A percentile compares a stretch with the other conserved stretches of the same genome.
Conservation (phyloP, 2,113 vertebrate species). For the Axis porcinus region DNA sequence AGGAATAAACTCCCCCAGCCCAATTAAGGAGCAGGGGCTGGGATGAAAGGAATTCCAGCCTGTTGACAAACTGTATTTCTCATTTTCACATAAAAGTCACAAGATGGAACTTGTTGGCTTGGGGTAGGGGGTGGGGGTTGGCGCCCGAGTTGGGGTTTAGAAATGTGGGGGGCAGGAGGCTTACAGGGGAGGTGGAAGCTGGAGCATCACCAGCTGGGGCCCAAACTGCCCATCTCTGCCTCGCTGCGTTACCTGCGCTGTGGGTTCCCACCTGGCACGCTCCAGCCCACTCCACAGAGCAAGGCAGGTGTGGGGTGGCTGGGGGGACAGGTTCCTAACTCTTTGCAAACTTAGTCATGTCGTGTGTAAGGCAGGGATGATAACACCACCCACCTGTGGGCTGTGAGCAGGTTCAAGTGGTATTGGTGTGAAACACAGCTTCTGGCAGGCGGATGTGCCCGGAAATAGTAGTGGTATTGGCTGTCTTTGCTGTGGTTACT, state of each 20-base stretch:
- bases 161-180: not conserved
- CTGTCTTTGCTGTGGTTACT: not conserved
- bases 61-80: not conserved
- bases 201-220: not conserved
- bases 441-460: not conserved
- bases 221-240: accelerated
- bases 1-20: not conserved
- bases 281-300: too few relatives aligned
- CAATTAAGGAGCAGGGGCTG: not conserved
- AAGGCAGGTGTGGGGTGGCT: too few relatives aligned
- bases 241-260: not conserved
- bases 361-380: accelerated
- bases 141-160: not conserved
- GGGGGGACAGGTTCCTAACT: too few relatives aligned
- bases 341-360: not conserved
- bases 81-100: not conserved
- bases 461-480: not conserved
- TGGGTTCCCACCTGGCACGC: not conserved
- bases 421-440: accelerated
- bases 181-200: not conserved
- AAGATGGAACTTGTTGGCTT: not conserved
- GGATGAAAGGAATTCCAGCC: not conserved
- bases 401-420: too few relatives aligned
- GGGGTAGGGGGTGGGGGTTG: not conserved
- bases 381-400: not conserved